phyloP scores from a whole-genome alignment of 2,797 vertebrate genomes.

The Hydrocynus forskahlii region DNA sequence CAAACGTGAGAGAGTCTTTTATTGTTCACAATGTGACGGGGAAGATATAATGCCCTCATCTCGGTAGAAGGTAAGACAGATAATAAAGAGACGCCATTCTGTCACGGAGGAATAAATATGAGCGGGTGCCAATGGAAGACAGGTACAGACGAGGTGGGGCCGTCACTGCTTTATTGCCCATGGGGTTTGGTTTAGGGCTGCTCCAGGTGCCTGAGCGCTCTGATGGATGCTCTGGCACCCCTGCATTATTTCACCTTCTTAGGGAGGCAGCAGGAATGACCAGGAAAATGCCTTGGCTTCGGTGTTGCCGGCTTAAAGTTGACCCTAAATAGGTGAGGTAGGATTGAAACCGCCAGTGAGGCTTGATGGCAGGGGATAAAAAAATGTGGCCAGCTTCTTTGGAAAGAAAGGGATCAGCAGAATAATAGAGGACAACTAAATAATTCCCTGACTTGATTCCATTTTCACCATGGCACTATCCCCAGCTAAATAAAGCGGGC shows the following conservation, averaged over 20 bases:
- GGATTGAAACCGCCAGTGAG: neutral
- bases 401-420: neutral
- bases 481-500: neutral
- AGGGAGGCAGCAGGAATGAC: neutral
- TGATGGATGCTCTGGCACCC: constrained; percentile 63
- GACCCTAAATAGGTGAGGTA: neutral
- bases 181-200: constrained; percentile 36
- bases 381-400: constrained; percentile 6
- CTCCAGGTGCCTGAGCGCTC: constrained; percentile 1
- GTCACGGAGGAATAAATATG: neutral
- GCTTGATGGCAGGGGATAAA: neutral
- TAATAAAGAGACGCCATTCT: neutral
- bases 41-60: neutral
- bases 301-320: neutral
- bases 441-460: neutral
- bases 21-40: neutral
- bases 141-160: constrained; percentile 33
- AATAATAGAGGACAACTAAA: neutral
- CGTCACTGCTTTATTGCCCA: constrained; percentile 60
- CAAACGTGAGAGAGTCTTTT: constrained; percentile 2
- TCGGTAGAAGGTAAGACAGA: constrained; percentile 9
- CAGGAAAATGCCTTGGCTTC: neutral
- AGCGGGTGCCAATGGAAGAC: neutral
- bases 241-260: constrained; percentile 64
- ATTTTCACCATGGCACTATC: neutral